A percentile compares a stretch with the other conserved stretches of the same genome.
phyloP scores from a whole-genome alignment of 2,797 vertebrate species.

The Meriones psammophilus region DNA sequence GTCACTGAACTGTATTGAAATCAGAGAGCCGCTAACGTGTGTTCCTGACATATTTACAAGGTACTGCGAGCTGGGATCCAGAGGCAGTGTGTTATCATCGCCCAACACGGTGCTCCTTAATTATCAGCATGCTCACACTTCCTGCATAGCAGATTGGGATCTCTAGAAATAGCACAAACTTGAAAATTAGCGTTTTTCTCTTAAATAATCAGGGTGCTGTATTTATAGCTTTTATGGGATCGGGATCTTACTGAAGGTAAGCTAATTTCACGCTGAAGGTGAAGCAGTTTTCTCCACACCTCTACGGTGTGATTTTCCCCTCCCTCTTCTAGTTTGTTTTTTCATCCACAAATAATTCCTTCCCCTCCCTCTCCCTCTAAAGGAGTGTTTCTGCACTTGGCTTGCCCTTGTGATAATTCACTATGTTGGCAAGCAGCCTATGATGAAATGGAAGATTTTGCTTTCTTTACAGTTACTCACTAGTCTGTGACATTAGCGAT shows the following conservation, averaged over 20 bases:
- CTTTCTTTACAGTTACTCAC: slow-evolving; percentile 67
- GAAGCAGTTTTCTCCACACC: background rate
- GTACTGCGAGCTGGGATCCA: slow-evolving; percentile 79
- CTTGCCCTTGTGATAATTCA: slow-evolving; percentile 76
- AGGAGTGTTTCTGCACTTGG: slow-evolving; percentile 66
- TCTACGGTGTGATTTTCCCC: slow-evolving; percentile 29
- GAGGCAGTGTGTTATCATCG: slow-evolving; percentile 75
- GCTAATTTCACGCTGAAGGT: slow-evolving; percentile 73
- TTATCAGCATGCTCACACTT: slow-evolving; percentile 82
- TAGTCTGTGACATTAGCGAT: slow-evolving; percentile 61
- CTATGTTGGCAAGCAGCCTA: slow-evolving; percentile 40
- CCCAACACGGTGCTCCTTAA: slow-evolving; percentile 81
- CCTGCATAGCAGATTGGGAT: slow-evolving; percentile 80
- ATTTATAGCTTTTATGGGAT: slow-evolving; percentile 78
- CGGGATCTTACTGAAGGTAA: slow-evolving; percentile 77
- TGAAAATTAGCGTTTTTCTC: slow-evolving; percentile 81
- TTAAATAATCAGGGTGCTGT: slow-evolving; percentile 79
- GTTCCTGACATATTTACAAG: slow-evolving; percentile 77
- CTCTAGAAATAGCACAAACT: slow-evolving; percentile 79
- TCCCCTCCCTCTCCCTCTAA: background rate
- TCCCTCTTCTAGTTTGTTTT: slow-evolving; percentile 53
- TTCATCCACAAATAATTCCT: slow-evolving; percentile 70
- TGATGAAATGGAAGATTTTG: slow-evolving; percentile 51
- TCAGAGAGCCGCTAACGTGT: slow-evolving; percentile 68
- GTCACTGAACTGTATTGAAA: slow-evolving; percentile 78